Evolutionary conservation across 1,140 invertebrate genomes (phyloP), one percentile per base, ranked within the genome.

Genomic region (Sarcophaga bullata): DNA sequence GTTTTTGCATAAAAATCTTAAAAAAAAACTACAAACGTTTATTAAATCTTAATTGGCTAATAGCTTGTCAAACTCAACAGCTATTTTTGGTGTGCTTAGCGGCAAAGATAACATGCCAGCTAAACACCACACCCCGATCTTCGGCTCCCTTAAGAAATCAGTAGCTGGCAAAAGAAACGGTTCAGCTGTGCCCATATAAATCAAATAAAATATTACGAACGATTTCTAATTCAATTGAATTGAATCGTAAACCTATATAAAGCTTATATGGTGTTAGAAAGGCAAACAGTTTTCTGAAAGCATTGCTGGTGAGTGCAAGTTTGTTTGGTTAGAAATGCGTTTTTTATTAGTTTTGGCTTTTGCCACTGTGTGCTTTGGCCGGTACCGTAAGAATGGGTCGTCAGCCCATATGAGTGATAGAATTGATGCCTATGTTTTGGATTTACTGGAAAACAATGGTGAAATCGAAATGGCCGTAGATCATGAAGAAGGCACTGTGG

Each of bases 331-430:
- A 78, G 73, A 84, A 84, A 89, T 89, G 88, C 86, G 88, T 84
- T 88, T 87, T 80, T 85, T 89, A 68, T 17, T 89, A 81, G 85
- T 87, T 85, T 85, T 89, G 85, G 86, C 88, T 84, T 84, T 86
- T 73, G 78, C 85, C 84, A 86, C 85, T 17, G 82, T 87, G 17
- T n/a, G 89, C 87, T 75, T 86, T 85, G 82, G 88, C 86, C 48
- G 84, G 86, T 85, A 85, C 85, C 17, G 54, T 88, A 15, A 62
- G 11, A 62, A 68, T 68, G 17, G 62, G 48, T 19, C 52, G 80
- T 62, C 80, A n/a, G n/a, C n/a, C n/a, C n/a, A 52, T 17, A 62
- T 80, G 80, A 58, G 10, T 11, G 15, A 58, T 10, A 58, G 73
- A 50, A 72, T 81, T 54, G 80, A 81, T 73, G 80, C 54, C 11